A percentile compares a stretch with the other conserved stretches of the same genome.
Conservation (phyloP, 23 tunicate genomes). For the Botrylloides violaceus region DNA sequence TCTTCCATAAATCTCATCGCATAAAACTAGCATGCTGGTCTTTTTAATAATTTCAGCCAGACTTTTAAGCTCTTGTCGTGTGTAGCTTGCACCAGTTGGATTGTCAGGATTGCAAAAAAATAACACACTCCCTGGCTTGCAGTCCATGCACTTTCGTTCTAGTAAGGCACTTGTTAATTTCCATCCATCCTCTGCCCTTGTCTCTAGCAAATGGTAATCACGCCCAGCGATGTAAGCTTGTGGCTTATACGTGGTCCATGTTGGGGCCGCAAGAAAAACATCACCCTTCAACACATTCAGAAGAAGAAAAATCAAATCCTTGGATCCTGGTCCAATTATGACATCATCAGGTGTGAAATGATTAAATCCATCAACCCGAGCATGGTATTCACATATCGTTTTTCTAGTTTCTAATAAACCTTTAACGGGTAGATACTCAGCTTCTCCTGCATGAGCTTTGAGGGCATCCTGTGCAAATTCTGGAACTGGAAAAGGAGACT, state of each 20-base stretch:
- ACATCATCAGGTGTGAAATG: constrained; percentile 47
- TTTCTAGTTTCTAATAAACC: constrained; percentile 45
- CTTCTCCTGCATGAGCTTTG: constrained; percentile 44
- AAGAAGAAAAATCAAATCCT: constrained; percentile 74
- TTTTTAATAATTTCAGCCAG: constrained; percentile 40
- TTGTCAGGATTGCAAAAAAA: constrained; percentile 94
- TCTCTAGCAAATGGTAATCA: constrained; percentile 19
- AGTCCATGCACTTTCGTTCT: constrained; percentile 26
- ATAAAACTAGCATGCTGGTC: constrained; percentile 47
- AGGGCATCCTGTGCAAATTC: constrained; percentile 52
- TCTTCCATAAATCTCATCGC: constrained; percentile 90
- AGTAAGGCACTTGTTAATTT: constrained; percentile 50
- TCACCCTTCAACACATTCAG: constrained; percentile 57
- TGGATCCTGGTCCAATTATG: constrained; percentile 92
- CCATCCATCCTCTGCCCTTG: constrained; percentile 50
- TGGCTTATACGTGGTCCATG: constrained; percentile 90
- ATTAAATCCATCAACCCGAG: constrained; percentile 37
- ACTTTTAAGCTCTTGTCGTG: constrained; percentile 30
- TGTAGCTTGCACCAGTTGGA: constrained; percentile 72
- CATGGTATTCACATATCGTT: constrained; percentile 42
- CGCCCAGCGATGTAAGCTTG: constrained; percentile 42
- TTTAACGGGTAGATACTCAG: constrained; percentile 65
- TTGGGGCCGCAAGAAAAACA: constrained; percentile 63
- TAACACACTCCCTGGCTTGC: constrained; percentile 32
- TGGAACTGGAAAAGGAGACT: constrained; percentile 97